Evolutionary conservation across 2,797 vertebrate species (phyloP).

Genomic region (Semotilus atromaculatus): DNA sequence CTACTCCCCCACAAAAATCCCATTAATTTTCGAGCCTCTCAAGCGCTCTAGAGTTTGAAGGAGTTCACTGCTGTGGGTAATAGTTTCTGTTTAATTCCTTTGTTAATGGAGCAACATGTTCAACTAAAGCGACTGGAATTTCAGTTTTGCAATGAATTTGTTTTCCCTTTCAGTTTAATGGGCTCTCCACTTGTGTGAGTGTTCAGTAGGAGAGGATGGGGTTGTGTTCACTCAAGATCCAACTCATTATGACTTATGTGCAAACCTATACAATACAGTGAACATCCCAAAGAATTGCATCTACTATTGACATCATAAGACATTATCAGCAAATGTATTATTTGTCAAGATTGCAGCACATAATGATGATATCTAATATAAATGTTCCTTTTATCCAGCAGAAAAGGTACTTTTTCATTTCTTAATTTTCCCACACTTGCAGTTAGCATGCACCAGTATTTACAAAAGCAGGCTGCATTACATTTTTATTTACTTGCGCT

Average conservation of each 20-base stretch:
- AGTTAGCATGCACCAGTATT: not conserved
- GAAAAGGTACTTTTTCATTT: not conserved
- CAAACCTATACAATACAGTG: not conserved
- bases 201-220: not conserved
- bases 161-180: not conserved
- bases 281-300: not conserved
- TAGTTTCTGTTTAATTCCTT: constrained; percentile 4
- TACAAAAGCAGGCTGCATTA: not conserved
- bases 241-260: not conserved
- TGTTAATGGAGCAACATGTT: constrained; percentile 15
- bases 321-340: not conserved
- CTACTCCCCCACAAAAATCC: constrained; percentile 9
- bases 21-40: not conserved
- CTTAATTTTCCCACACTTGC: not conserved
- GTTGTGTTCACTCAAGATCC: not conserved
- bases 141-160: constrained; percentile 1
- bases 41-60: not conserved
- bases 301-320: constrained; percentile 8
- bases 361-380: not conserved
- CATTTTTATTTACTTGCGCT: not conserved
- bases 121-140: constrained; percentile 11
- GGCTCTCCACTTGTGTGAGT: not conserved
- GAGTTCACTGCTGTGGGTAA: constrained; percentile 5
- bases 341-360: not conserved
- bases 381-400: not conserved